Evolutionary conservation across 2,113 vertebrate species (phyloP), one percentile per base, ranked within the genome.

Genomic region (Grammomys surdaster): DNA sequence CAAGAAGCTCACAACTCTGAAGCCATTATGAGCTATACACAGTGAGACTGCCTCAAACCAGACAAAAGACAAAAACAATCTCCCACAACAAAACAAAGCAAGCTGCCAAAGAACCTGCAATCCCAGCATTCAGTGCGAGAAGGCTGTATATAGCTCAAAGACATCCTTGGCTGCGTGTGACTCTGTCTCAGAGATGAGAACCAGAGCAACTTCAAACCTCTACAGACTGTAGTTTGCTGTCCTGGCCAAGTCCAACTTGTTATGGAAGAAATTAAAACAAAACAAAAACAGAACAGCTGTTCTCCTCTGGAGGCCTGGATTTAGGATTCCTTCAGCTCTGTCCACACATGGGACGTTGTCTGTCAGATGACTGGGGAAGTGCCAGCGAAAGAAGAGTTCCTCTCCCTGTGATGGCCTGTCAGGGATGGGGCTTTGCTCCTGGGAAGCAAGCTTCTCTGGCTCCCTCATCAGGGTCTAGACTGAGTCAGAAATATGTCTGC

Each of bases 401-500:
- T 67, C 65, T 67, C 65, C 3, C 65, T 67, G 65, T 1, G 12
- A 69, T 33, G 65, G 46, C 88, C 69, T 78, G 20, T 88, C 46
- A 54, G 69, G 14, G 75, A 67, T 78, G 72, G 69, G 28, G 76
- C 9, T 76, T 36, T 24, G 82, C 31, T 80, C 77, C 72, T 46
- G 93, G 69, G 85, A 51, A 91, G 56, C n/a, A 95, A 33, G 36
- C 86, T 88, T 93, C 40, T n/a, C 80, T 60, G 56, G 51, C 17
- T 26, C 36, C 54, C 20, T 40, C 54, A 22, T 43, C n/a, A 28
- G 40, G 65, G 88, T 67, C 73, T 85, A 31, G 75, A 94, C 84
- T 56, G 78, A 92, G 46, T 90, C 69, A 95, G 65, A 94, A 54
- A 70, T 26, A 84, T 11, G 93, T 93, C 58, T 92, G 33, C 31